Conservation (phyloP, 2,113 vertebrate genomes). For the Upupa epops region DNA sequence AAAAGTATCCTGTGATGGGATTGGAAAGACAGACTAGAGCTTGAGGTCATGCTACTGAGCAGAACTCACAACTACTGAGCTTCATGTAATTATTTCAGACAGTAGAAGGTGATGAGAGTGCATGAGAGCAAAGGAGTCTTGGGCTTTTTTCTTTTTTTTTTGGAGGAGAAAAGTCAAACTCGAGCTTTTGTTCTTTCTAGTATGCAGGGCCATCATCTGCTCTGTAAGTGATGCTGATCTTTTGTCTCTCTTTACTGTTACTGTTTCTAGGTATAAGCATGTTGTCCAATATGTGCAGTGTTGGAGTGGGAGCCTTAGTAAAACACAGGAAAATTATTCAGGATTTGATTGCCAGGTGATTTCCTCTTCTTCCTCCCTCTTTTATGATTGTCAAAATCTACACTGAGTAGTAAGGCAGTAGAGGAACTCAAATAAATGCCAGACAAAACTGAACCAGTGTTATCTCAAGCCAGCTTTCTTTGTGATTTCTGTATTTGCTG, state of each 20-base stretch:
- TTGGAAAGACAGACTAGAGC: background rate
- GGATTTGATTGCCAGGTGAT: background rate
- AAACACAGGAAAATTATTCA: background rate
- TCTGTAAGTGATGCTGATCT: background rate
- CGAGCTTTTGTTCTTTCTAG: background rate
- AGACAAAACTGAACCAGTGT: background rate
- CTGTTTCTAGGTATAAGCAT: background rate
- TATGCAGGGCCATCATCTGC: too few species aligned
- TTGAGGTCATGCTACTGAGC: background rate
- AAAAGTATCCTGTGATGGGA: background rate
- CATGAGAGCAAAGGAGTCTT: background rate
- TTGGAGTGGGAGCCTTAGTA: background rate
- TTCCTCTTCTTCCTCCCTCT: background rate
- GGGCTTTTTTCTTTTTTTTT: background rate
- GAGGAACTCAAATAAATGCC: background rate
- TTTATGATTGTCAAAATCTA: background rate
- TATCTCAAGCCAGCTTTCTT: background rate
- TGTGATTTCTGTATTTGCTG: background rate
- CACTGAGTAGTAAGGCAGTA: background rate
- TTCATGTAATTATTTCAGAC: background rate
- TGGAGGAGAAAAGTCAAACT: background rate
- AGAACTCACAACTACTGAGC: background rate
- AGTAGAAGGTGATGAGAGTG: background rate
- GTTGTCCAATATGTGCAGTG: background rate
- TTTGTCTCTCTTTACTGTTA: background rate